These are phyloP conservation scores for Anas capensis DNA, from an alignment of 2,797 vertebrate genomes.

Conservation along the genomic window DNA sequence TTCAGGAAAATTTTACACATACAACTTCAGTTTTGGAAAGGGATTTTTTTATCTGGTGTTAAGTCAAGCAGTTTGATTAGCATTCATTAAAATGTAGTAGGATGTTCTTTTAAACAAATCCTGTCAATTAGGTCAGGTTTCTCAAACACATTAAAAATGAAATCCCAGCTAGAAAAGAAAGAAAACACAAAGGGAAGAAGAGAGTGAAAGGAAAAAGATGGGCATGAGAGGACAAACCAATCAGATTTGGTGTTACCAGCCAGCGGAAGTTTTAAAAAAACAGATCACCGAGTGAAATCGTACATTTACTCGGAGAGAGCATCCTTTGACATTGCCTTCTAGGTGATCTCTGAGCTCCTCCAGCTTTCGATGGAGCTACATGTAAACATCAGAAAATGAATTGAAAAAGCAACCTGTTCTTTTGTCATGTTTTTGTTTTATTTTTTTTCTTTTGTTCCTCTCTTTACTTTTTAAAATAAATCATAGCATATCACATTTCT, in stretches of 20 bases:
- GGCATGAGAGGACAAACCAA: conserved; percentile 78
- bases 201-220: conserved; percentile 73
- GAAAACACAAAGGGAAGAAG: conserved; percentile 49
- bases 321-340: conserved; percentile 83
- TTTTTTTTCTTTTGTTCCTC: conserved; percentile 56
- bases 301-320: conserved; percentile 83
- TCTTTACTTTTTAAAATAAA: conserved; percentile 58
- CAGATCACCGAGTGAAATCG: conserved; percentile 78
- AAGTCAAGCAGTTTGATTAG: conserved; percentile 39
- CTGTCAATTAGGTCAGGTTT: conserved; percentile 41
- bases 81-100: conserved; percentile 21
- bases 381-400: conserved; percentile 84
- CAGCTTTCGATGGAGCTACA: conserved; percentile 84
- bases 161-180: conserved; percentile 74
- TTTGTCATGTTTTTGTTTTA: conserved; percentile 26
- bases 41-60: conserved; percentile 34
- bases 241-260: conserved; percentile 76
- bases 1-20: not conserved
- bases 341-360: conserved; percentile 83
- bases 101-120: conserved; percentile 34
- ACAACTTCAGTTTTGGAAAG: conserved; percentile 47
- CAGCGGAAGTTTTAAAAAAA: conserved; percentile 70
- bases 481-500: conserved; percentile 76
- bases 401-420: conserved; percentile 81
- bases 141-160: conserved; percentile 69